Evolutionary conservation across 2,888 invertebrate genomes (phyloP).

Genomic region (Chloromyia formosa): DNA sequence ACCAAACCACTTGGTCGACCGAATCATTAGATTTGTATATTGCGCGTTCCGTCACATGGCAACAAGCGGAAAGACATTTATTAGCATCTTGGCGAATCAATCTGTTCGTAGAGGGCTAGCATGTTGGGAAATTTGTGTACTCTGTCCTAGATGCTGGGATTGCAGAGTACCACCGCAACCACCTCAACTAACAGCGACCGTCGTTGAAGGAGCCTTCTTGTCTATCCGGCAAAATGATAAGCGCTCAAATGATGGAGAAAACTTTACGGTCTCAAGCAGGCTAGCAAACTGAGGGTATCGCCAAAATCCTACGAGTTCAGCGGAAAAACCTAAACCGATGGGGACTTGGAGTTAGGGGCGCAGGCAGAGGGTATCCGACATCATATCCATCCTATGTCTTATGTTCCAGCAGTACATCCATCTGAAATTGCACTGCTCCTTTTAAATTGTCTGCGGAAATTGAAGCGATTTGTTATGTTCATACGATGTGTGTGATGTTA

Average conservation of each 20-base stretch:
- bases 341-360: too few relatives aligned
- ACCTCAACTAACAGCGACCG: too few relatives aligned
- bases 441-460: slow-evolving; percentile 6
- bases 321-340: too few relatives aligned
- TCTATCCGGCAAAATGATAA: too few relatives aligned
- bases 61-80: neutral
- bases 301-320: neutral
- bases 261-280: neutral
- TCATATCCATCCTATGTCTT: neutral
- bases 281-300: neutral
- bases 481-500: neutral
- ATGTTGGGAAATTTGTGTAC: neutral
- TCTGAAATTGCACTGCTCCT: neutral
- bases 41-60: neutral
- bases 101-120: neutral
- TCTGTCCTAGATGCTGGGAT: too few relatives aligned
- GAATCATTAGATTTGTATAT: neutral
- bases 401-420: neutral
- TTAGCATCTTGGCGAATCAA: slow-evolving; percentile 1
- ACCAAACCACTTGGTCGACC: neutral
- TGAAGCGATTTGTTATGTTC: slow-evolving; percentile 10
- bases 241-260: neutral
- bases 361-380: neutral
- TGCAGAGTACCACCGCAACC: too few relatives aligned
- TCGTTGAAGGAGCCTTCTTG: too few relatives aligned